Percentiles rank a stretch among this genome's conserved stretches.
These are phyloP conservation scores for Heterodera schachtii DNA, from an alignment of 1,140 invertebrate genomes.

Conservation along the genomic window DNA sequence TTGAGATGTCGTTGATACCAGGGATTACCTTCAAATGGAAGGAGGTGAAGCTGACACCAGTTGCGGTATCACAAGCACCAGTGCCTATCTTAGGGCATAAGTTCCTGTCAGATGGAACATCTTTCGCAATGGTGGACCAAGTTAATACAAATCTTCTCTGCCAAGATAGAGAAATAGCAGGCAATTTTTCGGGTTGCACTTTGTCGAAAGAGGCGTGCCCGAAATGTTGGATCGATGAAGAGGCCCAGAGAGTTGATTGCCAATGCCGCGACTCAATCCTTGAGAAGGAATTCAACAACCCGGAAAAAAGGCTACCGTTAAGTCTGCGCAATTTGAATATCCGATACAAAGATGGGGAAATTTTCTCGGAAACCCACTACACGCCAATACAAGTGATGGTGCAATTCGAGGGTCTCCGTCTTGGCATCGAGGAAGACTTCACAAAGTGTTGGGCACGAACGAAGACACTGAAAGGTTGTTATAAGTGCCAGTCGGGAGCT, in stretches of 20 bases:
- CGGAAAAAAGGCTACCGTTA: not conserved
- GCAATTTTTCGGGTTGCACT: not conserved
- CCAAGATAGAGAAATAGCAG: not conserved
- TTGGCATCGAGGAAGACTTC: not conserved
- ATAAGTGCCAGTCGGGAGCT: not conserved
- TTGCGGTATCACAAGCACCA: not conserved
- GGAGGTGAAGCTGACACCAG: not conserved
- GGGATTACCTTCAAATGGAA: slow-evolving; percentile 6
- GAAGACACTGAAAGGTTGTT: not conserved
- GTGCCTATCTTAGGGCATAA: not conserved
- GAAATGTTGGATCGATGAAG: not conserved
- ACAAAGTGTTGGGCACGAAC: not conserved
- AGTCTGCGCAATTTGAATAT: not conserved
- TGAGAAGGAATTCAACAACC: not conserved
- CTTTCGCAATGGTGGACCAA: not conserved
- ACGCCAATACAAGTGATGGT: not conserved
- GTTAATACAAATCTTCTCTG: not conserved
- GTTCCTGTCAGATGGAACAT: not conserved
- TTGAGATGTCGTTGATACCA: not conserved
- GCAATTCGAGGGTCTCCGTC: not conserved
- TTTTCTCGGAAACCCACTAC: not conserved
- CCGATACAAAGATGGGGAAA: not conserved
- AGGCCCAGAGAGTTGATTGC: not conserved
- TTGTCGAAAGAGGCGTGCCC: not conserved
- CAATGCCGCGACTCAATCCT: not conserved